Evolutionary conservation across 2,888 invertebrate species (phyloP).

Genomic region (Archaeoteleia sp.): DNA sequence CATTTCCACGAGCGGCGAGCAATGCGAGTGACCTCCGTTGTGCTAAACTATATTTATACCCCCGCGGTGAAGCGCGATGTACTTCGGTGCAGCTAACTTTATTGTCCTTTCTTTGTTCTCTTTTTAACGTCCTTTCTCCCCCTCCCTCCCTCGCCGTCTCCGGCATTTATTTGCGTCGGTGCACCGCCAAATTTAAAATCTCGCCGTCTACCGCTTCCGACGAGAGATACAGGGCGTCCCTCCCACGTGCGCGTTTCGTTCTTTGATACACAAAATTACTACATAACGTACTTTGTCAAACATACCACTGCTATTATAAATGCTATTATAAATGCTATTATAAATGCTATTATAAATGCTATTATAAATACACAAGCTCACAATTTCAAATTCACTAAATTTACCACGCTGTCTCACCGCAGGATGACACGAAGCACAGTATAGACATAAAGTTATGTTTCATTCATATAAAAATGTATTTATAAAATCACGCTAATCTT

Average conservation of each 20-base stretch:
- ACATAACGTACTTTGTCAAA: not conserved
- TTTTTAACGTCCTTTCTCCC: conserved; percentile 51
- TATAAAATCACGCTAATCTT: too few species aligned
- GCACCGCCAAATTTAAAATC: conserved; percentile 60
- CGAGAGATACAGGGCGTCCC: conserved; percentile 35
- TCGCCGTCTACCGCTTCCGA: conserved; percentile 47
- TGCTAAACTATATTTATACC: conserved; percentile 68
- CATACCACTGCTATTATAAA: too few species aligned
- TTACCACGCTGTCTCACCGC: too few species aligned
- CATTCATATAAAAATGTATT: too few species aligned
- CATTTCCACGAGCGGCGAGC: conserved; percentile 57
- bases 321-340: too few species aligned
- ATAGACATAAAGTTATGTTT: too few species aligned
- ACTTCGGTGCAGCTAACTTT: conserved; percentile 63
- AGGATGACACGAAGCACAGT: too few species aligned
- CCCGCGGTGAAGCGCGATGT: conserved; percentile 61
- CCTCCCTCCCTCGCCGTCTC: conserved; percentile 42
- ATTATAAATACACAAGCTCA: too few species aligned
- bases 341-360: too few species aligned
- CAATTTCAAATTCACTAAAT: too few species aligned
- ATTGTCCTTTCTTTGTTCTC: conserved; percentile 59
- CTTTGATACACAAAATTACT: not conserved
- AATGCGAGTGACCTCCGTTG: conserved; percentile 69
- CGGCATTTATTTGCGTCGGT: conserved; percentile 63
- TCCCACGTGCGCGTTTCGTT: conserved; percentile 21